Evolutionary conservation across 2,113 vertebrate genomes (phyloP).

Genomic region (Oryzias curvinotus): DNA sequence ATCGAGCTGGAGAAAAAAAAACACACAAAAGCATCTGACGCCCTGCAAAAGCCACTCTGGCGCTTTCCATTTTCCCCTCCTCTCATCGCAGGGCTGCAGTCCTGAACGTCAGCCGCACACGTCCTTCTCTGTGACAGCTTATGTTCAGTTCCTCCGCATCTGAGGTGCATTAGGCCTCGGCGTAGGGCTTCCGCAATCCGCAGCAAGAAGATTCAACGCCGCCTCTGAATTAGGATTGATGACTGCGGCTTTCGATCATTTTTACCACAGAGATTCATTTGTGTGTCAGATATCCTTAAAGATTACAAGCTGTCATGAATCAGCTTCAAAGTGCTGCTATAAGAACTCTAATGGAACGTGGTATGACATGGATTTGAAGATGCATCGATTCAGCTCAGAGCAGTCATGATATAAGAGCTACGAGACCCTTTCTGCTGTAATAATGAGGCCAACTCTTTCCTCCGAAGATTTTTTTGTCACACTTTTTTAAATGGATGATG

Average conservation of each 20-base stretch:
- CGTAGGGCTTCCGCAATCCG: neutral
- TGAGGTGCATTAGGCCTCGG: neutral
- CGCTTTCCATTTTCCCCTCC: conserved; percentile 1
- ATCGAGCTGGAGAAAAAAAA: conserved; percentile 12
- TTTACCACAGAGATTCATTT: conserved; percentile 34
- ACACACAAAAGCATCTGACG: conserved; percentile 30
- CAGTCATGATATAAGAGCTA: conserved; percentile 12
- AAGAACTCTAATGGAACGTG: conserved; percentile 30
- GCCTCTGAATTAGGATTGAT: conserved; percentile 18
- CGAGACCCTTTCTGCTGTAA: conserved; percentile 7
- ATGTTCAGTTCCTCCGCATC: conserved; percentile 1
- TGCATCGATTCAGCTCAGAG: conserved; percentile 25
- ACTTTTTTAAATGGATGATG: neutral
- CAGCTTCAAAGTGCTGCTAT: conserved; percentile 34
- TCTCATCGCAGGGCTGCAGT: neutral
- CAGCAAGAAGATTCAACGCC: conserved; percentile 7
- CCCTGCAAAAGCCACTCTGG: neutral
- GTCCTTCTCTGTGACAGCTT: neutral
- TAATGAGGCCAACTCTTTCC: neutral
- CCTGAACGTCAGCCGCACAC: neutral
- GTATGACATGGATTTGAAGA: conserved; percentile 15
- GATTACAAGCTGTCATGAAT: conserved; percentile 33
- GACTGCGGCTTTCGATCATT: conserved; percentile 14
- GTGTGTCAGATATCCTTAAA: conserved; percentile 12
- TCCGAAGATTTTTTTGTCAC: neutral